Percentiles rank a stretch among this genome's conserved stretches.
Conservation (phyloP, 2,113 vertebrate genomes). For the Oostethus manadensis region DNA sequence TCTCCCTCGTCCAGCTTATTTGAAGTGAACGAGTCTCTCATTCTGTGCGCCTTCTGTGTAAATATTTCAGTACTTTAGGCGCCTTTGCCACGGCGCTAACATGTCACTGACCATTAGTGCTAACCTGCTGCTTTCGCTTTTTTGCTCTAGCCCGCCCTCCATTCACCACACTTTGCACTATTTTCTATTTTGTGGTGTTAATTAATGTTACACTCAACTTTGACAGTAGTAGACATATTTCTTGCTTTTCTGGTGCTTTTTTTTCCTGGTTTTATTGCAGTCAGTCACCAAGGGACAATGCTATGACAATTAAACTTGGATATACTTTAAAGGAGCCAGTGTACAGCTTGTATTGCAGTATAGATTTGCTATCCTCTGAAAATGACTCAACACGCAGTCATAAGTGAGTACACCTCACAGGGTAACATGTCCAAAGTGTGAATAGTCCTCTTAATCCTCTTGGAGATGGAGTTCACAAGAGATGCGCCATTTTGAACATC, state of each 20-base stretch:
- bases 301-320: not conserved
- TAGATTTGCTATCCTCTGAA: too few species aligned
- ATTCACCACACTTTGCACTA: not conserved
- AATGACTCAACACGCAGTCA: too few species aligned
- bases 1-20: constrained; percentile 49
- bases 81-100: constrained; percentile 51
- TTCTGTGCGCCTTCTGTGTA: constrained; percentile 48
- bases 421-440: too few species aligned
- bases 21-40: constrained; percentile 62
- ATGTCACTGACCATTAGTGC: constrained; percentile 72
- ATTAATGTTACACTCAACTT: not conserved
- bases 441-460: too few species aligned
- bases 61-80: constrained; percentile 69
- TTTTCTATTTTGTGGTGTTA: not conserved
- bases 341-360: too few species aligned
- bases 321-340: too few species aligned
- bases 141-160: constrained; percentile 11
- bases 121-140: constrained; percentile 58
- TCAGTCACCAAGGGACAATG: not conserved
- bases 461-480: too few species aligned
- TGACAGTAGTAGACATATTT: not conserved
- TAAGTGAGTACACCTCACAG: too few species aligned
- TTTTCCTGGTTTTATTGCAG: not conserved
- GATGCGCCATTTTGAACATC: too few species aligned
- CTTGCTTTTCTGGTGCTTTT: not conserved